Conservation (phyloP, 2,888 invertebrate genomes). For the Xanthorhoe designata region DNA sequence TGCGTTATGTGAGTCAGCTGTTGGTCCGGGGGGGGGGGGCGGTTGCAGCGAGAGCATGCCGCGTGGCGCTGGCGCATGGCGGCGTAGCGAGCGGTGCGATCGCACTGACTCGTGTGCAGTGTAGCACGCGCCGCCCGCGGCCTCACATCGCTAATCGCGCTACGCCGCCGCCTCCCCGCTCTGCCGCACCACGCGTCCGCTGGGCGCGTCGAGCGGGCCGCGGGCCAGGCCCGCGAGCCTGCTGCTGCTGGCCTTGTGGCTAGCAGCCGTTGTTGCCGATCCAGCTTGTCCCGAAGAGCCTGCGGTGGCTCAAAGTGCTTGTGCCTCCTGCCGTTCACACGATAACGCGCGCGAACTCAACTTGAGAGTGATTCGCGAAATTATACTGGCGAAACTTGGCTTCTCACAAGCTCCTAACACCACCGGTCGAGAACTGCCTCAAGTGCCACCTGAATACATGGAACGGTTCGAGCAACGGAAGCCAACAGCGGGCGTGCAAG, state of each 20-base stretch:
- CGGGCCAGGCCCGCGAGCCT: conserved; percentile 86
- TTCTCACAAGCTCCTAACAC: conserved; percentile 87
- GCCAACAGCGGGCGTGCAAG: conserved; percentile 86
- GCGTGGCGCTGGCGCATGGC: conserved; percentile 48
- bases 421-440: conserved; percentile 84
- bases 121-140: conserved; percentile 83
- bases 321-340: conserved; percentile 83
- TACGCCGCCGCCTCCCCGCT: conserved; percentile 81
- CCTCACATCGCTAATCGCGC: conserved; percentile 79
- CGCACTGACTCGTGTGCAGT: conserved; percentile 70
- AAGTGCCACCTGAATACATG: conserved; percentile 85
- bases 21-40: conserved; percentile 51
- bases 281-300: conserved; percentile 73
- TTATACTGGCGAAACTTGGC: conserved; percentile 87
- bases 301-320: conserved; percentile 67
- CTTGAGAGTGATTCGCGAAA: conserved; percentile 87
- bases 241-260: conserved; percentile 83
- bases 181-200: conserved; percentile 85
- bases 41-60: conserved; percentile 46
- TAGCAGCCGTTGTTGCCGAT: conserved; percentile 76
- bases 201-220: conserved; percentile 85
- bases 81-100: conserved; percentile 47
- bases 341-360: conserved; percentile 86
- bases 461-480: conserved; percentile 80
- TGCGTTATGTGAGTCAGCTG: conserved; percentile 51